Evolutionary conservation across 1,140 invertebrate species (phyloP), one percentile per base, ranked within the genome.

Genomic region (Eriosoma lanigerum): DNA sequence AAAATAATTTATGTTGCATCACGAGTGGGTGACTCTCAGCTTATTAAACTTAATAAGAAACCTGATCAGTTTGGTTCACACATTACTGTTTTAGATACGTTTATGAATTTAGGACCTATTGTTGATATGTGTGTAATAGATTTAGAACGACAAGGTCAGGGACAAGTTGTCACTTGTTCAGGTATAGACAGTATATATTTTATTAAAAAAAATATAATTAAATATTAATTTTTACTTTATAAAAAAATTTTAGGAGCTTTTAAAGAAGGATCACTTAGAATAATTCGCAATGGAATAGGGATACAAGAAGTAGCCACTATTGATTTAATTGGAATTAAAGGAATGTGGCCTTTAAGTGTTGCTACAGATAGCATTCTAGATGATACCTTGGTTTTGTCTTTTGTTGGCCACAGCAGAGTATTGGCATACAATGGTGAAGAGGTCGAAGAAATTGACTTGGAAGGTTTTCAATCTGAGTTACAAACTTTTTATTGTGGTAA

Each of bases 101-200:
- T 97, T 86, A 97, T 96, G 19, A 99, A 98, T 88, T 88, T 99
- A 32, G 97, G 96, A 6, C 97, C 97, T 0, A 98, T 99, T 84
- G 90, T 97, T 26, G 98, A 99, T 86, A 98, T 99, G 94, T 95
- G 95, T 82, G 94, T 98, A 3, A 95, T 99, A 0, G 96, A 98
- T 87, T 88, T 98, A 72, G 98, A 99, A 87, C 87, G 94, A 54
- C 96, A 98, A 86, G 97, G 97, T 0, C 97, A 99, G 87, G 97
- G 96, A 12, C 97, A 98, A 87, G 90, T 99, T 76, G 96, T 99
- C 6, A 99, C 97, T 0, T 99, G 97, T 85, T 98, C 97, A 12
- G 96, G 93, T 86, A 87, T 87, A 78, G 86, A 21, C 32, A 38
- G n/a, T 38, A 68, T 72, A 52, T 15, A 50, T 10, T 3, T 48